Conservation (phyloP, 2,113 vertebrate genomes). For the Takifugu bimaculatus region DNA sequence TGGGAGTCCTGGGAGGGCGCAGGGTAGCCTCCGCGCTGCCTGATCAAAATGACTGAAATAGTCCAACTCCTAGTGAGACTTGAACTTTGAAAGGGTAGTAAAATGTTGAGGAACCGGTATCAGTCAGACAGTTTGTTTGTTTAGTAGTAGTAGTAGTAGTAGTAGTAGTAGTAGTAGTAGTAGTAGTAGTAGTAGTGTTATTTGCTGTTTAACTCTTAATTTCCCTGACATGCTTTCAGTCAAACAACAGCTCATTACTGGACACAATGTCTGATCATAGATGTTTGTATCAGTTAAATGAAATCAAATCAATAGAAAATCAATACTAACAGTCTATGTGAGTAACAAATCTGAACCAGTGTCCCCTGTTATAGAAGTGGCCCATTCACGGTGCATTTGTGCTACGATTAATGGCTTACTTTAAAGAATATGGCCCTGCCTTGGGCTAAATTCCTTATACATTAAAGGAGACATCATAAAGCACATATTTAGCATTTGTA, state of each 20-base stretch:
- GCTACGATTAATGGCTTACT: background rate
- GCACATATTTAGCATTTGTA: too few relatives aligned
- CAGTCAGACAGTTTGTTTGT: too few relatives aligned
- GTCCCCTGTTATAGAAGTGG: slow-evolving; percentile 4
- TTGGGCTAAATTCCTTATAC: too few relatives aligned
- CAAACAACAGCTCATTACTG: too few relatives aligned
- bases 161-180: too few relatives aligned
- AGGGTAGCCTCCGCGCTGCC: slow-evolving; percentile 47
- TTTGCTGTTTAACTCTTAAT: too few relatives aligned
- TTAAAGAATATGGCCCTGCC: background rate
- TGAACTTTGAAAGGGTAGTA: background rate
- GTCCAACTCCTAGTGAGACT: background rate
- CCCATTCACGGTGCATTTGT: slow-evolving; percentile 2
- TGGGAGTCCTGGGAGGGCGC: slow-evolving; percentile 44
- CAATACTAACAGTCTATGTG: background rate
- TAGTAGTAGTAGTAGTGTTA: too few relatives aligned
- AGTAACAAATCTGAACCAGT: slow-evolving; percentile 2
- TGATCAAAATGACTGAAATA: slow-evolving; percentile 31
- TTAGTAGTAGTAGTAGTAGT: too few relatives aligned
- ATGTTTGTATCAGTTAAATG: slow-evolving; percentile 3
- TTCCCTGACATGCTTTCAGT: too few relatives aligned
- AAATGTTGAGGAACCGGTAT: background rate
- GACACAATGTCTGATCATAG: background rate
- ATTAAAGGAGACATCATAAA: too few relatives aligned
- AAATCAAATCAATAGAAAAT: background rate